A percentile compares a stretch with the other conserved stretches of the same genome.
phyloP scores from a whole-genome alignment of 1,140 invertebrate species.

The Cylas formicarius region DNA sequence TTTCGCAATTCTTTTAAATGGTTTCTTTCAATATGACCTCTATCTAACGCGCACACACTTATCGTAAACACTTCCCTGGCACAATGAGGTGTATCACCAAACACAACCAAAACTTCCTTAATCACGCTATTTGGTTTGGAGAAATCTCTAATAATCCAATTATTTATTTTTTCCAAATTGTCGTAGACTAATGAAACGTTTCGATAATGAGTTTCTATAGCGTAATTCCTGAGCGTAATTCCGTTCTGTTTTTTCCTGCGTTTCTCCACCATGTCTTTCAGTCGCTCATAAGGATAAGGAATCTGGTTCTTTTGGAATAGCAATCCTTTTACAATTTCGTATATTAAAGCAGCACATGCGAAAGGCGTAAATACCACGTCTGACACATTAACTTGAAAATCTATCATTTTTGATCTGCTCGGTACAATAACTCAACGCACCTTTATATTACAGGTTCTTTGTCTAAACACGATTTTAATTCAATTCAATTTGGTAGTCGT shows the following conservation, averaged over 20 bases:
- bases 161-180: constrained; percentile 20
- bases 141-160: constrained; percentile 22
- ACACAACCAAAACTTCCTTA: constrained; percentile 22
- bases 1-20: constrained; percentile 22
- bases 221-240: constrained; percentile 16
- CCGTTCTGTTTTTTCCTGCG: constrained; percentile 16
- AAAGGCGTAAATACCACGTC: constrained; percentile 27
- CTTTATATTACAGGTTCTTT: no score
- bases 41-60: constrained; percentile 12
- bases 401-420: no score
- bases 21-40: constrained; percentile 25
- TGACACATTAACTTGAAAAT: no score
- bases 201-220: constrained; percentile 21
- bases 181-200: constrained; percentile 25
- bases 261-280: constrained; percentile 24
- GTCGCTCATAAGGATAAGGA: constrained; percentile 26
- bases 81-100: constrained; percentile 24
- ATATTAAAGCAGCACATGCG: constrained; percentile 23
- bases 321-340: constrained; percentile 28
- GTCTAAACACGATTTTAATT: no score
- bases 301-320: constrained; percentile 30
- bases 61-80: constrained; percentile 26
- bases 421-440: no score
- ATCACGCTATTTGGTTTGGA: constrained; percentile 9
- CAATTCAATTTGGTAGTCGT: no score